Base-by-base conservation (phyloP, 2,113 vertebrate genomes). In the Puma concolor region DNA sequence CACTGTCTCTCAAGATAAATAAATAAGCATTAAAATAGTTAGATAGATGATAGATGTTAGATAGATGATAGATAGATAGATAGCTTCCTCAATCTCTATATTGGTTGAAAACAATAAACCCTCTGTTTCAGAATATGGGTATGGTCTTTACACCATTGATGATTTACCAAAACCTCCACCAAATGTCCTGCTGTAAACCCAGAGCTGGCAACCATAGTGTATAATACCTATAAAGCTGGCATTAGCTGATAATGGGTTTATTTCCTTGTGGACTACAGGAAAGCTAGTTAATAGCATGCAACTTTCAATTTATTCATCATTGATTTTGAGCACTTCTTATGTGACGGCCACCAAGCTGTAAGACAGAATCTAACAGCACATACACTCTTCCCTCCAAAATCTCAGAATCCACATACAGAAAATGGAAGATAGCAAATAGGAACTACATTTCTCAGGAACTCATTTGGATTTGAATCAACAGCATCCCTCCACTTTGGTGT, bases 271-370 rank as follows among this genome's bases (percentile, higher is more conserved):
- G 94, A 57, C 66, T 74, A 25, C 8, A 19, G 10, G 33, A 90
- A 92, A 82, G 36, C 36, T 52, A 80, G 44, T 77, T 95, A 74
- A 76, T 90, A 91, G 74, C 72, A 95, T 94, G 27, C 50, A 77
- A 21, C 27, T 97, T 96, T 94, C 82, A 91, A 80, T 92, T 74
- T 96, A 77, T 64, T 90, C 33, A 66, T 80, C n/a, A 88, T 25
- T 82, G 74, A 90, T 31, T 79, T 92, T 90, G 83, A 97, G n/a
- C 57, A 11, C 4, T 83, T 48, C 23, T 69, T 83, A 16, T 74
- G 33, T 92, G 27, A 33, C 31, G 29, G 14, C 4, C 33, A 52
- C 64, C 23, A 67, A 83, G 29, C 88, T 80, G n/a, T 87, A 44
- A 83, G 84, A 76, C 21, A 83, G 60, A 97, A 88, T 48, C 7